A percentile compares a stretch with the other conserved stretches of the same genome.
Evolutionary conservation across 2,888 invertebrate genomes (phyloP).

Genomic region (Chorisops tibialis): DNA sequence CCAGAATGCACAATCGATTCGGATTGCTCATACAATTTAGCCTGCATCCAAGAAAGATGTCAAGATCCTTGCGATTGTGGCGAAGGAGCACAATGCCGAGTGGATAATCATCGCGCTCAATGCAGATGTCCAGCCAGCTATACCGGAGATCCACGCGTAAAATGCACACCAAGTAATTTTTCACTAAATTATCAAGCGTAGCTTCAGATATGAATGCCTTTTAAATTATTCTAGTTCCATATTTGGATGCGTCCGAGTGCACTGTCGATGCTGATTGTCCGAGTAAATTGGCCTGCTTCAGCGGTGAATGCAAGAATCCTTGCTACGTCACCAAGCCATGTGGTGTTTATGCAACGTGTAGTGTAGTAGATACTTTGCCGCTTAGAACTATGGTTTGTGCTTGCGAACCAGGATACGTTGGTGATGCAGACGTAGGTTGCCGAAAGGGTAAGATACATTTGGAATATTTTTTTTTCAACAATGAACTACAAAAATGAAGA

Average conservation of each 20-base stretch:
- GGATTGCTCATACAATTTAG: conserved; percentile 75
- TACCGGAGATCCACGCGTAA: conserved; percentile 69
- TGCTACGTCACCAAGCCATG: conserved; percentile 75
- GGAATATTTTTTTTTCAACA: neutral
- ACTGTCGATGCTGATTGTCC: conserved; percentile 79
- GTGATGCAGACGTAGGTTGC: conserved; percentile 84
- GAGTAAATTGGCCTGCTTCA: conserved; percentile 80
- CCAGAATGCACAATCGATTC: conserved; percentile 73
- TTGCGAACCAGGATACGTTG: conserved; percentile 76
- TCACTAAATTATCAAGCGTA: no score
- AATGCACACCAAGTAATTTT: conserved; percentile 60
- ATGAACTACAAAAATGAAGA: neutral
- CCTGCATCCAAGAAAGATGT: conserved; percentile 75
- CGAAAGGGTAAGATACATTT: conserved; percentile 61
- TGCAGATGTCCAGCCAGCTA: conserved; percentile 83
- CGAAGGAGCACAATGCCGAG: conserved; percentile 70
- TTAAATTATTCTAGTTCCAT: conserved; percentile 50
- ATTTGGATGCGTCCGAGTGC: conserved; percentile 62
- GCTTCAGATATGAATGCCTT: neutral
- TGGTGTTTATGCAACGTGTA: conserved; percentile 75
- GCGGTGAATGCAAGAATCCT: conserved; percentile 74
- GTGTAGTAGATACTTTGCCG: conserved; percentile 81
- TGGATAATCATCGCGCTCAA: conserved; percentile 69
- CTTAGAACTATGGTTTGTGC: conserved; percentile 84
- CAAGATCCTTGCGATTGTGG: conserved; percentile 83